These are phyloP conservation scores for Rallus crepitans DNA, from an alignment of 2,797 vertebrate species.

Conservation along the genomic window DNA sequence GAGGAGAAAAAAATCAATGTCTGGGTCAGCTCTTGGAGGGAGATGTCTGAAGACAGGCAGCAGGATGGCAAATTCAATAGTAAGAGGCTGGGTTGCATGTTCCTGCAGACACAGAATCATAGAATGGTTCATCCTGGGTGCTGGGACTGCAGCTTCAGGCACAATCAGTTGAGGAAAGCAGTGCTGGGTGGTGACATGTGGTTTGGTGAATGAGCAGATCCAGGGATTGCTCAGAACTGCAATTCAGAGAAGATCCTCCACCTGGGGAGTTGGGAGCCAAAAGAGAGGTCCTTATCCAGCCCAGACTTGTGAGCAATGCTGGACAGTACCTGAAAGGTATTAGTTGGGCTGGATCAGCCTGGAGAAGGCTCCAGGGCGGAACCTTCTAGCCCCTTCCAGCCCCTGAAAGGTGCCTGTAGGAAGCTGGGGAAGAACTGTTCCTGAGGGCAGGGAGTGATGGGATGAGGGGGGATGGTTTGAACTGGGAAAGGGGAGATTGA, in stretches of 20 bases:
- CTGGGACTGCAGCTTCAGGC: background rate
- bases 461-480: too few relatives aligned
- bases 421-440: too few relatives aligned
- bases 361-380: too few relatives aligned
- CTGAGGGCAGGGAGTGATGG: too few relatives aligned
- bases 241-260: background rate
- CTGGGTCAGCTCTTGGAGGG: background rate
- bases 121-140: background rate
- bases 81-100: rapidly evolving
- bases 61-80: background rate
- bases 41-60: background rate
- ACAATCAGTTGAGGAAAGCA: background rate
- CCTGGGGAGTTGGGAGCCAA: background rate
- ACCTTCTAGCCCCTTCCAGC: too few relatives aligned
- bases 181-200: background rate
- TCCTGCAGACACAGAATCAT: too few relatives aligned
- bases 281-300: background rate
- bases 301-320: background rate
- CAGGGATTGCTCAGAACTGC: background rate
- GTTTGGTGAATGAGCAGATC: background rate
- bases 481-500: too few relatives aligned
- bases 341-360: too few relatives aligned
- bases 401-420: too few relatives aligned
- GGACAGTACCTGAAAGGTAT: background rate
- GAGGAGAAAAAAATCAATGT: background rate